A percentile compares a stretch with the other conserved stretches of the same genome.
phyloP scores from a whole-genome alignment of 2,797 vertebrate species.

The Sylvilagus floridanus region DNA sequence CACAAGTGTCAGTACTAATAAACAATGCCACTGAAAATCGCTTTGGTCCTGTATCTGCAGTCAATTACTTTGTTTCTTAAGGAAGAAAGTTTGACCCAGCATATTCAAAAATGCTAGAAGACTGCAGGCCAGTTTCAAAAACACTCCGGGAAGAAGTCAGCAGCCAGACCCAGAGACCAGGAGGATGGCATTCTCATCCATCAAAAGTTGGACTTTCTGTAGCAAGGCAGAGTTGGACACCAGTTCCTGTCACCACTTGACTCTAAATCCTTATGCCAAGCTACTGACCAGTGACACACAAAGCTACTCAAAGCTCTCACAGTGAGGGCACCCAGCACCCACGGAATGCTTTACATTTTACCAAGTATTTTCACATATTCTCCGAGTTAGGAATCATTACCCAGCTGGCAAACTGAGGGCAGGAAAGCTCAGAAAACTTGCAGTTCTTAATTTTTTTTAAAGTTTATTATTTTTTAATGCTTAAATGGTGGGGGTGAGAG shows the following conservation, averaged over 20 bases:
- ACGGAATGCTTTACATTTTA: neutral
- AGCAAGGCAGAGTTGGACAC: neutral
- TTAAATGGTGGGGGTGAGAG: too few relatives aligned
- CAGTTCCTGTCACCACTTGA: neutral
- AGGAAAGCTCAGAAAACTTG: neutral
- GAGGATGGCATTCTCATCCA: slow-evolving; percentile 1
- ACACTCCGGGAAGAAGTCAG: slow-evolving; percentile 35
- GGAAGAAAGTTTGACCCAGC: slow-evolving; percentile 36
- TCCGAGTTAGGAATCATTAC: slow-evolving; percentile 6
- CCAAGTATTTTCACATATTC: neutral
- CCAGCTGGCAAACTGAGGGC: neutral
- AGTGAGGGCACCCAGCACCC: neutral
- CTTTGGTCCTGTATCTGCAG: slow-evolving; percentile 56
- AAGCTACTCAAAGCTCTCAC: neutral
- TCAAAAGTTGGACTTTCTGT: neutral
- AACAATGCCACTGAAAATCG: slow-evolving; percentile 37
- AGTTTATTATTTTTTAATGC: too few relatives aligned
- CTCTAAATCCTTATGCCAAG: neutral
- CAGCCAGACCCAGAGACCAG: neutral
- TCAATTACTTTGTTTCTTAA: slow-evolving; percentile 72
- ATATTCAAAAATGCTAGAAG: slow-evolving; percentile 45
- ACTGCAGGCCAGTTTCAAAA: slow-evolving; percentile 53
- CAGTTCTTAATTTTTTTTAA: neutral
- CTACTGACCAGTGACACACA: neutral
- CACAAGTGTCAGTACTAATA: slow-evolving; percentile 46